Base-by-base conservation (phyloP, 2,797 vertebrate species). In the Spinus pinus region DNA sequence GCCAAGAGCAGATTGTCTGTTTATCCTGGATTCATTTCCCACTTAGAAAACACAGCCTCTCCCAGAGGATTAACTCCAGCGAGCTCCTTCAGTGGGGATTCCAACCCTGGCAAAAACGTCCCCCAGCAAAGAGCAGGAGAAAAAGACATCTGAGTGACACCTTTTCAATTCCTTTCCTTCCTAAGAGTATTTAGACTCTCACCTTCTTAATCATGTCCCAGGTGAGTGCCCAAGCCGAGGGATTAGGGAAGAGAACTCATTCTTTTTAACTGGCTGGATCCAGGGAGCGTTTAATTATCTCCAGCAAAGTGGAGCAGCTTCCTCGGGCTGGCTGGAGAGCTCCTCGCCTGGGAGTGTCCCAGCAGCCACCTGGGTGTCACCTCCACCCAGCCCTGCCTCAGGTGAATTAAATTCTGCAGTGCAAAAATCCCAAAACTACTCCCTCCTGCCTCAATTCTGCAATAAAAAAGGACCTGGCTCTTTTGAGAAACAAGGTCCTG, bases 1-100 rank as follows among this genome's bases (percentile, higher is more conserved):
- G 93, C 96, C 95, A 97, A 81, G 89, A 90, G 91, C 94, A 97
- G 97, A 97, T 96, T 97, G 95, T 77, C 95, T 97, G 97, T 97
- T 98, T 97, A 97, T 96, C 95, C 95, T 89, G 74, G 88, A 96
- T 97, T 95, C 81, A 86, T 96, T 95, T 96, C 94, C 93, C 91
- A 95, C 96, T 96, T 90, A 95, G 96, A 81, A 97, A 97, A 96
- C 93, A 96, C n/a, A 91, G 86, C 94, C 82, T 46, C 94, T 94
- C 95, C 94, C 90, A 6, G 79, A 94, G 96, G 95, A 97, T 97
- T 97, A 97, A 71, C 84, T 53, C 27, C 90, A 95, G 66, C 4
- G 86, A 95, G 87, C 82, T 90, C 81, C 27, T 87, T 78, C 93
- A 81, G 57, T 5, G 54, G 72, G 86, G 86, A 97, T 93, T 95